phyloP scores from a whole-genome alignment of 2,113 vertebrate genomes.

The Ctenomys sociabilis region DNA sequence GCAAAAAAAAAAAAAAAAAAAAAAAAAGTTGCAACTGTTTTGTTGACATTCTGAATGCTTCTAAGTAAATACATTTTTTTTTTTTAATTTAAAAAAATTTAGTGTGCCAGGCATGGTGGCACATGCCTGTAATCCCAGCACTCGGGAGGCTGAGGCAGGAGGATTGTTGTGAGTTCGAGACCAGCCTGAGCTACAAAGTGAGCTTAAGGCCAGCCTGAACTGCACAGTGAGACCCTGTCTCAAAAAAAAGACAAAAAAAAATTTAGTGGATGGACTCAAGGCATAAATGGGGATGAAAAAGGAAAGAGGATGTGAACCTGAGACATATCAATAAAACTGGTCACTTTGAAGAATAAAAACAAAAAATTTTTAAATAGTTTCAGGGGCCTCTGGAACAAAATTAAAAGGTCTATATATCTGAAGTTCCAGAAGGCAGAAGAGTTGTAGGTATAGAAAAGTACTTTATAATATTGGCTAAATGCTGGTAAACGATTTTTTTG shows the following conservation, averaged over 20 bases:
- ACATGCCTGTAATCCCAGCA: too few species aligned
- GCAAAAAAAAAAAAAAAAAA: too few species aligned
- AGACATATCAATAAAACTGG: conserved; percentile 1
- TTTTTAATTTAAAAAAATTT: not conserved
- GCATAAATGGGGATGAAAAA: not conserved
- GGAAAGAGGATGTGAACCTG: not conserved
- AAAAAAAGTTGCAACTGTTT: too few species aligned
- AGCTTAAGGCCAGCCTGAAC: too few species aligned
- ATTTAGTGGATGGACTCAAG: not conserved
- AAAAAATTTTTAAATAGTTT: conserved; percentile 18
- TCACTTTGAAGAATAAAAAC: not conserved
- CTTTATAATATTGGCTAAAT: conserved; percentile 1
- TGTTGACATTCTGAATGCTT: too few species aligned
- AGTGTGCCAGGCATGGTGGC: too few species aligned
- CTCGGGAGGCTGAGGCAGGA: too few species aligned
- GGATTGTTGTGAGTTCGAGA: too few species aligned
- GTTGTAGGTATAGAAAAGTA: not conserved
- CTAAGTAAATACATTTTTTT: too few species aligned
- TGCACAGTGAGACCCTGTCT: too few species aligned
- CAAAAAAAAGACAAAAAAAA: too few species aligned
- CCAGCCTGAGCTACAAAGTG: too few species aligned
- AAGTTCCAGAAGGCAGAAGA: not conserved
- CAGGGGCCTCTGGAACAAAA: not conserved
- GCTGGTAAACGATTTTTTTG: not conserved
- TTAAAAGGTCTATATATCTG: not conserved